Base-by-base conservation (phyloP, 2,113 vertebrate genomes). In the Bostrychus sinensis region DNA sequence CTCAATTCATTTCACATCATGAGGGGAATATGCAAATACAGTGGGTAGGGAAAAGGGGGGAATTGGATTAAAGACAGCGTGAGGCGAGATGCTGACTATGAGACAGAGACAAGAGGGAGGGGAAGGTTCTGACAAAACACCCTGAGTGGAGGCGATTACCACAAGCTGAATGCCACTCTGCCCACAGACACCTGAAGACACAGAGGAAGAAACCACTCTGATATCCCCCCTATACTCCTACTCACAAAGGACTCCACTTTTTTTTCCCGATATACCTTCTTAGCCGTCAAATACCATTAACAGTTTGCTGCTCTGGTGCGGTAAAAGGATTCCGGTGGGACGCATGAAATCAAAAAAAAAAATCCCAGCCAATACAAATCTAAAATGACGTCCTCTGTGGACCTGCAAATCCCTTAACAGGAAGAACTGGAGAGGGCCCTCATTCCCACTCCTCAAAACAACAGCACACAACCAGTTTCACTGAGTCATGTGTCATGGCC, bases 41-140 rank as follows among this genome's bases (percentile, higher is more conserved):
- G 45, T 42, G 45, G 3, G 54, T 7, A 42, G 32, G 19, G 32
- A 12, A 50, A 81, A 72, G 62, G 23, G 72, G 58, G 70, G 80
- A 84, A 89, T 82, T 85, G 81, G 86, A 90, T 87, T 89, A 86
- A 86, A 87, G 82, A 73, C 71, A 81, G 82, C 87, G 56, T 73
- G 80, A 83, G 77, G 72, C 76, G 5, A 84, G 78, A 84, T 83
- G 72, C 59, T 67, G 70, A 71, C 50, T 77, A 46, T 68, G 77
- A 86, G 72, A 76, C 46, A 58, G 72, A 70, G 26, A 45, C 19
- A 20, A 68, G 28, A 50, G 60, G 34, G 46, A 23, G 43, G 8
- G 25, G 60, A 74, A 28, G 57, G 54, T 65, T 82, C 46, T 55
- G 65, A 74, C 54, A 62, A 74, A 78, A 60, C 41, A 51, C 62